Base-by-base conservation (phyloP, 2,113 vertebrate genomes). In the Leptobrachium leishanense region DNA sequence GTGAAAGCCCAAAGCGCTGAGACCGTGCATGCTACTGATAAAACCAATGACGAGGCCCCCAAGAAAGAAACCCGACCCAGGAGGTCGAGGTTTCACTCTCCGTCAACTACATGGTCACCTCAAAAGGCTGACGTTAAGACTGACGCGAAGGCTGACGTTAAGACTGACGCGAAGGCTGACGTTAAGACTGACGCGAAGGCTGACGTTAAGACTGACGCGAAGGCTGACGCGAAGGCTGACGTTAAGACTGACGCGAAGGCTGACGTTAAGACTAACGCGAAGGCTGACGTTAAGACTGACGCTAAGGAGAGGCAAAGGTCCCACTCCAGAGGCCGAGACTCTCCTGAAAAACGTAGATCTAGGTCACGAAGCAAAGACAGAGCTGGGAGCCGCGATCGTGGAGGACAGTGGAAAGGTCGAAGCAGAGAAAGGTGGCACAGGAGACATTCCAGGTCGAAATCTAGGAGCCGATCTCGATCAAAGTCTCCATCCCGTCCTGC, bases 81-180 rank as follows among this genome's bases (percentile, higher is more conserved):
- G 71, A 94, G 88, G 75, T 98, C 98, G 78, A 94, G 98, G 68
- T 99, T 99, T 88, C 98, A 99, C 83, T 98, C 98, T 5, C 91
- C 98, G 1, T 93, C 95, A 0, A 96, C 94, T 75, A 97, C 95
- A 55, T 99, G 97, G 97, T 98, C 95, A 39, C 95, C 96, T 10
- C 93, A 90, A 79, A 89, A 83, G 78, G 96, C 96, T 11, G 84
- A 85, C 20, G 20, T 31, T 65, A 89, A 82, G 20, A 1, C 20
- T 0, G 20, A 31, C 9, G 85, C 82, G 63, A 89, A 82, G 39
- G 95, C 20, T 31, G 20, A 31, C 20, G 20, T 31, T 31, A 31
- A 31, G 20, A 96, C 96, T 11, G 84, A 85, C 20, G 20, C 20
- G 20, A 31, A 31, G 20, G 20, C 20, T 31, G 20, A 31, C 9